Evolutionary conservation across 2,797 vertebrate genomes (phyloP).

Genomic region (Enteromius unitaeniatus): DNA sequence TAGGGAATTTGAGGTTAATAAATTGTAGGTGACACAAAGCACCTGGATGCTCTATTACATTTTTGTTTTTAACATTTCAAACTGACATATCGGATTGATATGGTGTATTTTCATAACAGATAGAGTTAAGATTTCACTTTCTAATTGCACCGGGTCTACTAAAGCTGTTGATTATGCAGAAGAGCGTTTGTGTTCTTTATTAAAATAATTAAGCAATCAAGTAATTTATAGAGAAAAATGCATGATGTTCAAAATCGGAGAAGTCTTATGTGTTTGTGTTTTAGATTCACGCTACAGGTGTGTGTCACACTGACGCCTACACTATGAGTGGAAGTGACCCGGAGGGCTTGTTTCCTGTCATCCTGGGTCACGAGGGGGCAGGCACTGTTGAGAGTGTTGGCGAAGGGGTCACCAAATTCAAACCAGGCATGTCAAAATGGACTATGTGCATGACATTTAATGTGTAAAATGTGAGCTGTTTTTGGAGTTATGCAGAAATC

Average conservation of each 20-base stretch:
- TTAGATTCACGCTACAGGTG: constrained; percentile 90
- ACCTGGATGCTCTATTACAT: background rate
- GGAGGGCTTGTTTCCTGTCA: constrained; percentile 92
- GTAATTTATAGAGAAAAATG: background rate
- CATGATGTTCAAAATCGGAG: background rate
- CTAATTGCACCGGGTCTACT: background rate
- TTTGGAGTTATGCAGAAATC: constrained; percentile 11
- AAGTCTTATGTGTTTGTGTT: constrained; percentile 12
- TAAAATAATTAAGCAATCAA: background rate
- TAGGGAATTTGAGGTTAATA: background rate
- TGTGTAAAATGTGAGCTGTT: background rate
- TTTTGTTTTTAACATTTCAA: background rate
- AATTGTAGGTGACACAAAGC: background rate
- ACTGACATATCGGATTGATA: background rate
- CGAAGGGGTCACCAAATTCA: constrained; percentile 92
- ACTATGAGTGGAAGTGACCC: constrained; percentile 93
- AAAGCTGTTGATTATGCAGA: background rate
- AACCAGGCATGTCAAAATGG: constrained; percentile 78
- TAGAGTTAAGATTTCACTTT: background rate
- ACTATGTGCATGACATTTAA: background rate
- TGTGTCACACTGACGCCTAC: constrained; percentile 96
- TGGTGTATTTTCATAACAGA: background rate
- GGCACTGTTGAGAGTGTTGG: constrained; percentile 95
- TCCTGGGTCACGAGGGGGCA: constrained; percentile 94
- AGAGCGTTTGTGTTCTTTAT: background rate